Evolutionary conservation across 2,797 vertebrate species (phyloP).

Genomic region (Garrulus glandarius): DNA sequence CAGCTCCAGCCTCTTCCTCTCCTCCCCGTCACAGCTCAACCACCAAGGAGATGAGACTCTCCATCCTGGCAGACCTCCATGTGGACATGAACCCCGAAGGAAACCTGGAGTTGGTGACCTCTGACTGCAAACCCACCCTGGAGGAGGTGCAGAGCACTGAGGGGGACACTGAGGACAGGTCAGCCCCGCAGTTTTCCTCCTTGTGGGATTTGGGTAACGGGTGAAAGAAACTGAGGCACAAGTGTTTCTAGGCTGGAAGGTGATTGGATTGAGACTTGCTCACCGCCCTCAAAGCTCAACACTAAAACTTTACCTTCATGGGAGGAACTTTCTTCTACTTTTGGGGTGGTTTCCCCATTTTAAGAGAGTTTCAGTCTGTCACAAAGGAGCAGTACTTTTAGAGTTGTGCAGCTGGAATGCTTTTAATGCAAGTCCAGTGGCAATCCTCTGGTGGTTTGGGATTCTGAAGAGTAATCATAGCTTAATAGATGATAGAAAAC

Average conservation of each 20-base stretch:
- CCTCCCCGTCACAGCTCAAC: background rate
- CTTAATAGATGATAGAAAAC: background rate
- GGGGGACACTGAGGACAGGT: background rate
- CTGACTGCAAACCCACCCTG: slow-evolving; percentile 5
- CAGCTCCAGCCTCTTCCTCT: background rate
- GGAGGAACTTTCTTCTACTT: background rate
- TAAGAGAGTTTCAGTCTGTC: background rate
- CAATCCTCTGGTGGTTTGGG: background rate
- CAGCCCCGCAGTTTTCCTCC: accelerated
- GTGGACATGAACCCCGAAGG: slow-evolving; percentile 12
- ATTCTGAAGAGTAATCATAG: background rate
- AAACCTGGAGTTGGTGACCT: slow-evolving; percentile 34
- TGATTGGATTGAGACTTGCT: background rate
- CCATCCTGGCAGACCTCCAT: background rate
- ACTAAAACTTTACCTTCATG: accelerated
- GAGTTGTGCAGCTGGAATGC: background rate
- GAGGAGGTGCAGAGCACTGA: background rate
- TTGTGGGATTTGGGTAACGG: accelerated
- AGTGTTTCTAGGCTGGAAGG: background rate
- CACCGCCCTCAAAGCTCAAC: background rate
- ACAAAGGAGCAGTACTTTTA: accelerated
- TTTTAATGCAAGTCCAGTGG: background rate
- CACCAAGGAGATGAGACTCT: background rate
- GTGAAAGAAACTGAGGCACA: background rate
- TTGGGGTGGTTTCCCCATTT: background rate